A percentile compares a stretch with the other conserved stretches of the same genome.
Conservation (phyloP, 2,113 vertebrate genomes). For the Ammodytes marinus region DNA sequence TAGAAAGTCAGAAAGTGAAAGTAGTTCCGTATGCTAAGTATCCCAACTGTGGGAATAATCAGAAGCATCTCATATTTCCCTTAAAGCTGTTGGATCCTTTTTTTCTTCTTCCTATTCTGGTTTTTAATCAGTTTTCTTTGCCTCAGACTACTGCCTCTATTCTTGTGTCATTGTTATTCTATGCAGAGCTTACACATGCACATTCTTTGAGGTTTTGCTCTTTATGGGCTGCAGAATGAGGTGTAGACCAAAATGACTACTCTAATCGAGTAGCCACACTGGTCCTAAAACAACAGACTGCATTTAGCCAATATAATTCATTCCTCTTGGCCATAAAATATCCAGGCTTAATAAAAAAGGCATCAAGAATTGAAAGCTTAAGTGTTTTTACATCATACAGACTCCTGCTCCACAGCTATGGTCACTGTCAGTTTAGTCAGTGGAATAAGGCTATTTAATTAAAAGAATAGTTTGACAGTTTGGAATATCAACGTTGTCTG, state of each 20-base stretch:
- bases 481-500: background rate
- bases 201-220: constrained; percentile 77
- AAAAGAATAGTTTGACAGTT: background rate
- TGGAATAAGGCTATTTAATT: constrained; percentile 6
- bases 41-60: constrained; percentile 69
- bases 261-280: constrained; percentile 69
- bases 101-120: constrained; percentile 31
- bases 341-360: constrained; percentile 69
- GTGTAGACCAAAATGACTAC: constrained; percentile 75
- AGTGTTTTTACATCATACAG: constrained; percentile 56
- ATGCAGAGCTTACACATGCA: constrained; percentile 70
- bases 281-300: constrained; percentile 77
- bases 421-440: constrained; percentile 15
- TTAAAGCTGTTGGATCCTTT: constrained; percentile 45
- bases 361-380: constrained; percentile 55
- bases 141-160: constrained; percentile 57
- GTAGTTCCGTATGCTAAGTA: constrained; percentile 50
- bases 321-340: constrained; percentile 67
- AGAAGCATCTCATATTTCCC: constrained; percentile 66
- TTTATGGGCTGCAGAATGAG: constrained; percentile 78
- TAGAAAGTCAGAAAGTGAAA: constrained; percentile 60
- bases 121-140: constrained; percentile 58
- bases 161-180: constrained; percentile 75
- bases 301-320: constrained; percentile 70
- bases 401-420: constrained; percentile 16